Evolutionary conservation across 2,888 invertebrate genomes (phyloP).

Genomic region (Meandrusa payeni): DNA sequence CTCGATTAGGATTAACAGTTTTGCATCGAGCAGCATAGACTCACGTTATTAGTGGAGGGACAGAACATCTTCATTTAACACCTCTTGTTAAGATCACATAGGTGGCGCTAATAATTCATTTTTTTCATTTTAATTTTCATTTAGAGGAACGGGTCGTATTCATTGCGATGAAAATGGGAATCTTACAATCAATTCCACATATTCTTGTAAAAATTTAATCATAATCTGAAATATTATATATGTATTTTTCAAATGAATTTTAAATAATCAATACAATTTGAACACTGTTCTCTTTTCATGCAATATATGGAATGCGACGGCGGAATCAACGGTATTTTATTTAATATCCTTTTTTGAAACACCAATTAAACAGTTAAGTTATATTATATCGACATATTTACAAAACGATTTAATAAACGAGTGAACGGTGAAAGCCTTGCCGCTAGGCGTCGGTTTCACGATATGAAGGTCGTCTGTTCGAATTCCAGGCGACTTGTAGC

Average conservation of each 20-base stretch:
- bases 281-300: constrained; percentile 57
- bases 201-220: constrained; percentile 24
- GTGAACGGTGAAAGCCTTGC: no score
- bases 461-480: no score
- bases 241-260: constrained; percentile 34
- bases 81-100: constrained; percentile 43
- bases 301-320: constrained; percentile 78
- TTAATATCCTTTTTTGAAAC: constrained; percentile 29
- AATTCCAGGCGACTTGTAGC: no score
- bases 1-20: constrained; percentile 21
- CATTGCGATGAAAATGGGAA: constrained; percentile 63
- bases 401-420: no score
- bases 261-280: constrained; percentile 25
- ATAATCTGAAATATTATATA: constrained; percentile 19
- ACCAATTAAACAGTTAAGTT: neutral
- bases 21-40: constrained; percentile 36
- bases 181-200: constrained; percentile 23
- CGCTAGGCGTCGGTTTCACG: no score
- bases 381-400: no score
- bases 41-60: constrained; percentile 51
- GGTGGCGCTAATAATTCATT: constrained; percentile 59
- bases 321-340: constrained; percentile 58
- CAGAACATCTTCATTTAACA: constrained; percentile 43
- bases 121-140: constrained; percentile 51
- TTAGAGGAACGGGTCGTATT: constrained; percentile 76